Base-by-base conservation (phyloP, 92 coral and sea anemone genomes). In the Epizoanthus ramosus region DNA sequence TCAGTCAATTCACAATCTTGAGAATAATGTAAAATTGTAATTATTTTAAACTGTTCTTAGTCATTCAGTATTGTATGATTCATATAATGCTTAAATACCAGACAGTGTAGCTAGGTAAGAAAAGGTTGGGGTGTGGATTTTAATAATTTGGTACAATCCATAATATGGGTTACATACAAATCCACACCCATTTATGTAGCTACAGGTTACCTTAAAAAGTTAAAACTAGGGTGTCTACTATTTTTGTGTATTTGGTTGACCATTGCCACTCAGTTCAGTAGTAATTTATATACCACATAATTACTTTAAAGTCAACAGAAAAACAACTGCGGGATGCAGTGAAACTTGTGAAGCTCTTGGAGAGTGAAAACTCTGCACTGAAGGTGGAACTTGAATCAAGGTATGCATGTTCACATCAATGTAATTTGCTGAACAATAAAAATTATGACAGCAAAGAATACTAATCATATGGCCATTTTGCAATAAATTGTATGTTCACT, bases 311-410 rank as follows among this genome's bases (percentile, higher is more conserved):
- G 99, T 86, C 90, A 59, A 80, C 88, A 86, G 99, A 96, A 86
- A 91, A 89, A 57, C 98, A 92, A 84, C 71, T 96, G 58, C 93
- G 89, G 68, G 98, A 93, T 84, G 88, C 96, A 45, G 89, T 87
- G 60, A 96, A 93, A 88, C 79, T 96, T 70, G 87, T 96, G 79
- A 91, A 89, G 79, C 92, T 96, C 37, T 83, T 96, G 45, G 99
- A 96, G 85, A 92, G 87, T 85, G 99, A 96, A 72, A 96, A 96
- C 87, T 92, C 95, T 14, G 89, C 94, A 68, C 76, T 96, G 75
- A 96, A 96, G 84, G 71, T 94, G 89, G 99, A 96, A 83, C 86
- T 96, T n/a, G 90, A 94, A 80, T 79, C 92, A 71, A 96, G 99
- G 99, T 96, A 39, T 1, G 99, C 93, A 39, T 1, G 50, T 19